Evolutionary conservation across 2,113 vertebrate species (phyloP).

Genomic region (Oenanthe melanoleuca): DNA sequence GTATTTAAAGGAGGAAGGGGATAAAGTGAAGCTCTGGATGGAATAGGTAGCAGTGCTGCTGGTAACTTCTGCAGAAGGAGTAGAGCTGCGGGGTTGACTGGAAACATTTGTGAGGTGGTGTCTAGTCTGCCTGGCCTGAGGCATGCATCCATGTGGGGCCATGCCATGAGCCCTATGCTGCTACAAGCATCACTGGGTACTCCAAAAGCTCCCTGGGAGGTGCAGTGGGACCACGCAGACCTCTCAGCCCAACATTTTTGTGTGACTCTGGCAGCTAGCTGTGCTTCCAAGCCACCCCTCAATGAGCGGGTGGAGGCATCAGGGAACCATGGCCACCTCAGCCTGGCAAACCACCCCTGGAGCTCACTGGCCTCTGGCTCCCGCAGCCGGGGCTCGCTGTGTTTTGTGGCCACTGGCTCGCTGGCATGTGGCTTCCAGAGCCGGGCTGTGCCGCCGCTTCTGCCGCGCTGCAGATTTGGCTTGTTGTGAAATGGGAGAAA

Average conservation of each 20-base stretch:
- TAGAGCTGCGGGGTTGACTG: not conserved
- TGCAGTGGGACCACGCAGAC: not conserved
- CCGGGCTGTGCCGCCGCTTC: rapidly evolving
- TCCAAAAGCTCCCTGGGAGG: not conserved
- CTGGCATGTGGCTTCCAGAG: not conserved
- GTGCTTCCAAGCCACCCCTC: not conserved
- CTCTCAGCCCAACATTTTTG: not conserved
- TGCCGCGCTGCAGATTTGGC: not conserved
- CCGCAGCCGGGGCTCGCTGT: rapidly evolving
- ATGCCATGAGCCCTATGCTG: rapidly evolving
- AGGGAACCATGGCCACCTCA: not conserved
- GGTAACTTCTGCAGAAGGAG: not conserved
- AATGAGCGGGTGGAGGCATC: rapidly evolving
- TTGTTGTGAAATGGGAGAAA: not conserved
- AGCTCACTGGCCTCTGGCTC: not conserved
- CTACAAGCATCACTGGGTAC: rapidly evolving
- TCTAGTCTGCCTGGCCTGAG: not conserved
- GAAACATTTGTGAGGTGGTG: not conserved
- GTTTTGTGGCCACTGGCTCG: not conserved
- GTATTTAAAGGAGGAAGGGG: not conserved
- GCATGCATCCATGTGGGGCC: rapidly evolving
- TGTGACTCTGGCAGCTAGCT: not conserved
- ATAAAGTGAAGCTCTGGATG: not conserved
- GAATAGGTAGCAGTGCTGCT: not conserved
- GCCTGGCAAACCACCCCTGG: not conserved